phyloP scores from a whole-genome alignment of 2,113 vertebrate genomes.

The Thomomys bottae region DNA sequence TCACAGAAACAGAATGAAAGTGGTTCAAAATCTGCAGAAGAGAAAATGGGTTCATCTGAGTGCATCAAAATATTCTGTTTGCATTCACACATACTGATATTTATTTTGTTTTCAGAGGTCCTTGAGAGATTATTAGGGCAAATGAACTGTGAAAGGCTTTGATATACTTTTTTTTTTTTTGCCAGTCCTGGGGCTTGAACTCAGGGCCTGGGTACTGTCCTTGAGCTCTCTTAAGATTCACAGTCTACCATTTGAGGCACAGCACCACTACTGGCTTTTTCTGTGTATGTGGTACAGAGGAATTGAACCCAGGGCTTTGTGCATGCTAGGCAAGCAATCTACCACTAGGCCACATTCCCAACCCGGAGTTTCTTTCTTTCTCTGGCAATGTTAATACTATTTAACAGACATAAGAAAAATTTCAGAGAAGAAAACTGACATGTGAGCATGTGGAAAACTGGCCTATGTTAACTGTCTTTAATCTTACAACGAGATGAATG shows the following conservation, averaged over 20 bases:
- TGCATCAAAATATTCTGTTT: background rate
- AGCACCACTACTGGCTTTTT: no score
- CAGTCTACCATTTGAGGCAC: no score
- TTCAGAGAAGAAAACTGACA: background rate
- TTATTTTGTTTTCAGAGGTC: conserved; percentile 3
- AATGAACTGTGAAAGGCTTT: background rate
- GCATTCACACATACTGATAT: background rate
- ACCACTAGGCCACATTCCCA: no score
- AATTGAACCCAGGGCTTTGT: no score
- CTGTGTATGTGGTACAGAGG: no score
- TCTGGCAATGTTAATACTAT: background rate
- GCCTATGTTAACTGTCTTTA: background rate
- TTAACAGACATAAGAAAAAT: background rate
- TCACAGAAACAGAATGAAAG: background rate
- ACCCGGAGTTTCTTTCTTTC: no score
- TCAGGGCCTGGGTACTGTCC: no score
- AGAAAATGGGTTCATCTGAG: background rate
- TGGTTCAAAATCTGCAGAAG: background rate
- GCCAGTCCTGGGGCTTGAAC: no score
- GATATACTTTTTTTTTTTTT: no score
- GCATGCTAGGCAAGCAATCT: no score
- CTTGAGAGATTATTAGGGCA: background rate
- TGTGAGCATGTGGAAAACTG: background rate
- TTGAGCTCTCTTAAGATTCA: no score
- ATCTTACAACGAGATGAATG: background rate